phyloP scores from a whole-genome alignment of 2,888 invertebrate species.

The Drosophila tanythrix region DNA sequence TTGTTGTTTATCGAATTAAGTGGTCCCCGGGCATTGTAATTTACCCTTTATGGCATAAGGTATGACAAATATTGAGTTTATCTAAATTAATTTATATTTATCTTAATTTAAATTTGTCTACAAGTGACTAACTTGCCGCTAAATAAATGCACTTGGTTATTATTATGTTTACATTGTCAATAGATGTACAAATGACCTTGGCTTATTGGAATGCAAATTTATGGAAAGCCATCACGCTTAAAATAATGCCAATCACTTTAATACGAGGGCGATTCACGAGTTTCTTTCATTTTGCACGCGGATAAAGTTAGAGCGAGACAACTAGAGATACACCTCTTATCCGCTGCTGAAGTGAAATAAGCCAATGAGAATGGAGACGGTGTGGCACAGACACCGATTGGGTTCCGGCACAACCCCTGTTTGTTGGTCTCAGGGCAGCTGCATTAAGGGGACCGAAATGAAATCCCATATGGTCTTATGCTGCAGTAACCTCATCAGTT shows the following conservation, averaged over 20 bases:
- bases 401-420: constrained; percentile 52
- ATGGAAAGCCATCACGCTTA: constrained; percentile 46
- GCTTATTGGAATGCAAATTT: constrained; percentile 54
- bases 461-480: constrained; percentile 23
- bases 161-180: constrained; percentile 31
- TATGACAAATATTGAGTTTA: neutral
- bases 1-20: constrained; percentile 41
- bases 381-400: constrained; percentile 35
- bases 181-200: constrained; percentile 63
- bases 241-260: constrained; percentile 31
- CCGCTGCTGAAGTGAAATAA: constrained; percentile 44
- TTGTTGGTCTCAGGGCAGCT: constrained; percentile 44
- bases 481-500: constrained; percentile 39
- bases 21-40: constrained; percentile 1
- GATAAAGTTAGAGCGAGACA: constrained; percentile 73
- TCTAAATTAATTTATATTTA: constrained; percentile 4
- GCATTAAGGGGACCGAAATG: constrained; percentile 16
- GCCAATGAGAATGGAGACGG: constrained; percentile 54
- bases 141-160: constrained; percentile 11
- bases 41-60: neutral
- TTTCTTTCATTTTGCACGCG: constrained; percentile 70
- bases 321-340: constrained; percentile 50
- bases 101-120: neutral
- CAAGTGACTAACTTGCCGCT: neutral
- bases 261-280: constrained; percentile 15